Conservation (phyloP, 2,113 vertebrate genomes). For the Blennius ocellaris region DNA sequence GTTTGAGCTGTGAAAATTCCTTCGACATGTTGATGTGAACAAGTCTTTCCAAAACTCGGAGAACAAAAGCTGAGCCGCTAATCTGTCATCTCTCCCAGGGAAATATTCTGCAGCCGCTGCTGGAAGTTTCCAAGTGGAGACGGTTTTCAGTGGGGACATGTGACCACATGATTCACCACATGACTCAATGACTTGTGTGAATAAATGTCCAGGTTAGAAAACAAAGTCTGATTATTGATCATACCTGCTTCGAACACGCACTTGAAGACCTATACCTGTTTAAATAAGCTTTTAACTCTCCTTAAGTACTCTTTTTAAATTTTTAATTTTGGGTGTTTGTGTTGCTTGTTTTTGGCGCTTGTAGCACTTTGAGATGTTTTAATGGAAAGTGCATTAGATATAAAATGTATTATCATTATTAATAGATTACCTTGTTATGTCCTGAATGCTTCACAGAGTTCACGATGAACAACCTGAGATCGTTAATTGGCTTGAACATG, state of each 20-base stretch:
- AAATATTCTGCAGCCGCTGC: slow-evolving; percentile 31
- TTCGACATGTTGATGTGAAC: slow-evolving; percentile 65
- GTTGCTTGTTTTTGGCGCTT: too few relatives aligned
- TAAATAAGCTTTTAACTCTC: too few relatives aligned
- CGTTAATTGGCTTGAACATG: slow-evolving; percentile 55
- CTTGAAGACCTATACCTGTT: too few relatives aligned
- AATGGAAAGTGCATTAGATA: too few relatives aligned
- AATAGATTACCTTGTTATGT: background rate
- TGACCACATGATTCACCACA: background rate
- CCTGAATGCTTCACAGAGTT: slow-evolving; percentile 3
- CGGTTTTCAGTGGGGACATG: slow-evolving; percentile 5
- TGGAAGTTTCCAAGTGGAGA: too few relatives aligned
- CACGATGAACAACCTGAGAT: slow-evolving; percentile 28
- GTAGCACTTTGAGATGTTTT: too few relatives aligned
- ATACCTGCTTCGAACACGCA: too few relatives aligned
- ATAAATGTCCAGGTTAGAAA: too few relatives aligned
- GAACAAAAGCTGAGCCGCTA: slow-evolving; percentile 34
- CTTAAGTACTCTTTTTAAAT: too few relatives aligned
- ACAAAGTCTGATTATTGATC: too few relatives aligned
- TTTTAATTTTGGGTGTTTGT: too few relatives aligned
- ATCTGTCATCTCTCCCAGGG: slow-evolving; percentile 49
- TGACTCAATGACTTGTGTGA: background rate
- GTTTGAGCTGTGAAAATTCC: slow-evolving; percentile 47
- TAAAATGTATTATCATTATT: too few relatives aligned
- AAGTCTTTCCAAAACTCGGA: slow-evolving; percentile 43